Evolutionary conservation across 23 tunicate species (phyloP), one percentile per base, ranked within the genome.

Genomic region (Trididemnum miniatum): DNA sequence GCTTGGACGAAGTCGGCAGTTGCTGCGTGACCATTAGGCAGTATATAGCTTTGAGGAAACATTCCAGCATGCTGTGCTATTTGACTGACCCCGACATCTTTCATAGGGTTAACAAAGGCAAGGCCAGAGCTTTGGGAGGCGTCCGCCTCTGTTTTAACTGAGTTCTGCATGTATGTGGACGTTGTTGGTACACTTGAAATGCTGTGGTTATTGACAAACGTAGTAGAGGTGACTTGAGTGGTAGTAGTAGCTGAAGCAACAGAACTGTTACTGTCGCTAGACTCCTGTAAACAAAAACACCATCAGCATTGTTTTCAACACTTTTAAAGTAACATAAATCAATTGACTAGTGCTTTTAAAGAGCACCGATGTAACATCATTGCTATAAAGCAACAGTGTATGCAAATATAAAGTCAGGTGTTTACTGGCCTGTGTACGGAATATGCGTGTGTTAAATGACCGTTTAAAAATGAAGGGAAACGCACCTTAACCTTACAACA

Each of bases 21-120:
- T 0, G 89, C 60, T 0, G 91, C 30, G 65, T 89, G 94, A 7
- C 94, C 94, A 71, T 91, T 91, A 1, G 97, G 89, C 4, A 91
- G 85, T 2, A 91, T 30, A 67, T 91, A 91, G 25, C 91, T 90
- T 69, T 91, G 97, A 4, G 97, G 97, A 69, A 91, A 91, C 97
- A 91, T 91, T 24, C 97, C 97, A 34, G 84, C 84, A 65, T 82
- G 89, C 49, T 90, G 95, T 5, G 86, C 24, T 28, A 80, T 44
- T 67, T 77, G 82, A 59, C 59, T 38, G 81, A 50, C 72, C 31
- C 52, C 78, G 0, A 79, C 72, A 1, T 86, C 90, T 52, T 79
- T 86, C 39, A 79, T 79, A 28, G 84, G 72, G 1, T 71, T 0
- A 15, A 79, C 90, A 37, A 78, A 86, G 26, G 71, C 52, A 0